A percentile compares a stretch with the other conserved stretches of the same genome.
phyloP scores from a whole-genome alignment of 2,797 vertebrate species.

The Zalophus californianus region DNA sequence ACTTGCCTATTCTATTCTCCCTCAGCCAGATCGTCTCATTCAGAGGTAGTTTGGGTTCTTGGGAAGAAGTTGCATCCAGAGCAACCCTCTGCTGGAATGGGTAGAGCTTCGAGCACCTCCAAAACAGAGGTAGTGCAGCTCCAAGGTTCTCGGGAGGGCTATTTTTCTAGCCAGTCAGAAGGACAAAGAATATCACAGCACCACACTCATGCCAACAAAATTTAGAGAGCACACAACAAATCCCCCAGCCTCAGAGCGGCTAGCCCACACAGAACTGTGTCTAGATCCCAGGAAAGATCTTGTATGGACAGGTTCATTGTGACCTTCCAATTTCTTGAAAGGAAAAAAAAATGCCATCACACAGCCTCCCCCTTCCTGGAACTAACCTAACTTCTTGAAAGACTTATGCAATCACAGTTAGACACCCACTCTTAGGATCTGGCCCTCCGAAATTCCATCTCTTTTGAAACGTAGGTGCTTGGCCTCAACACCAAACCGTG shows the following conservation, averaged over 20 bases:
- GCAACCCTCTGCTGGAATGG: not conserved
- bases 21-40: not conserved
- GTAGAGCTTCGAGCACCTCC: not conserved
- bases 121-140: not conserved
- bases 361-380: not conserved
- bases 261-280: accelerated
- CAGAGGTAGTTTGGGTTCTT: not conserved
- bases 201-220: not conserved
- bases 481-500: not conserved
- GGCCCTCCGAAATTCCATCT: not conserved
- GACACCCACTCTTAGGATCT: not conserved
- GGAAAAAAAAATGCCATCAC: not conserved
- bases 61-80: too few relatives aligned
- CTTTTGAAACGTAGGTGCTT: not conserved
- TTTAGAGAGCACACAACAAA: not conserved
- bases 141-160: not conserved
- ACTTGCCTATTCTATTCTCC: not conserved
- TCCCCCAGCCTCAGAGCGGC: not conserved
- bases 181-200: not conserved
- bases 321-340: not conserved
- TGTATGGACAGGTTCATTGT: not conserved
- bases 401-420: not conserved
- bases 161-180: not conserved
- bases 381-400: not conserved
- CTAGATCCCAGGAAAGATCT: not conserved